Evolutionary conservation across 1,140 invertebrate genomes (phyloP).

Genomic region (Drosophila auraria): DNA sequence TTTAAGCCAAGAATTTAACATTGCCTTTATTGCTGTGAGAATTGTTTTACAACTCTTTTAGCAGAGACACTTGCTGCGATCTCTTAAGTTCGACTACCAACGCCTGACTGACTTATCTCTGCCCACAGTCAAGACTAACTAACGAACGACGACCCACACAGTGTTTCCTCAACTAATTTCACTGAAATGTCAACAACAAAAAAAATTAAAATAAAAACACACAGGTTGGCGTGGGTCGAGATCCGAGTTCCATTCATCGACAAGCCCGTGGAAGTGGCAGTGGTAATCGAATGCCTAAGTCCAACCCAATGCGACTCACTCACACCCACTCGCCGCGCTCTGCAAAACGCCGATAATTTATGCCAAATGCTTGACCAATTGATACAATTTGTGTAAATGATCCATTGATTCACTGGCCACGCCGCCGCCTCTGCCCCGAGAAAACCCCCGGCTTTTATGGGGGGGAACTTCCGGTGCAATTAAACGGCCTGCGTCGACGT

Average conservation of each 20-base stretch:
- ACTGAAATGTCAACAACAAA: conserved; percentile 30
- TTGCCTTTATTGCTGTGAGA: conserved; percentile 50
- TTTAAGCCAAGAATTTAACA: conserved; percentile 41
- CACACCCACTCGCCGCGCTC: conserved; percentile 33
- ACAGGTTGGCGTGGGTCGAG: conserved; percentile 32
- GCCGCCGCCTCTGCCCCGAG: conserved; percentile 6
- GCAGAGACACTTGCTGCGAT: conserved; percentile 24
- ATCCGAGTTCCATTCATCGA: conserved; percentile 31
- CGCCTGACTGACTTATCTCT: conserved; percentile 12
- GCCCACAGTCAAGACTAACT: conserved; percentile 38
- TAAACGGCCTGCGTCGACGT: conserved; percentile 19
- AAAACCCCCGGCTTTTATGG: conserved; percentile 21
- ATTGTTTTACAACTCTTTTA: conserved; percentile 38
- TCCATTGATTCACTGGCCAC: conserved; percentile 35
- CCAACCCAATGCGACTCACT: conserved; percentile 32
- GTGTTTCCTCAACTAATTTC: conserved; percentile 40
- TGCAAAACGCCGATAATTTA: conserved; percentile 45
- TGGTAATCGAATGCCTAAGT: conserved; percentile 36
- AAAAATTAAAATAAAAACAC: conserved; percentile 16
- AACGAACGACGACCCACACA: conserved; percentile 39
- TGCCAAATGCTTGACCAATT: conserved; percentile 53
- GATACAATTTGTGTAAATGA: conserved; percentile 56
- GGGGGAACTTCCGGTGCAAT: conserved; percentile 43
- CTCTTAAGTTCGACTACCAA: conserved; percentile 3
- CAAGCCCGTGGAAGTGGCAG: conserved; percentile 38